phyloP scores from a whole-genome alignment of 1,140 invertebrate genomes.

The Lordiphosa mommai region DNA sequence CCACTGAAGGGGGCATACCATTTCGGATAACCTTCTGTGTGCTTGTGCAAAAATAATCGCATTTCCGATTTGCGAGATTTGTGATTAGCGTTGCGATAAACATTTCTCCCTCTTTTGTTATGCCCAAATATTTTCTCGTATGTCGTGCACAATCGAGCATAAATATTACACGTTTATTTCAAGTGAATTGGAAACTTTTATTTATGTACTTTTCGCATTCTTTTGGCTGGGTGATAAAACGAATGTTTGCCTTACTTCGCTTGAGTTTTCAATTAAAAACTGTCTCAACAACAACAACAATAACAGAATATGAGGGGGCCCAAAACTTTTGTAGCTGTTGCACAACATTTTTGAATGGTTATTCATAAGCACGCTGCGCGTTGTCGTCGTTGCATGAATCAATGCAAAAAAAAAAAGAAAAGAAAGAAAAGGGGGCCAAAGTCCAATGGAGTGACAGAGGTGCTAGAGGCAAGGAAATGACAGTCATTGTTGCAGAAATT shows the following conservation, averaged over 20 bases:
- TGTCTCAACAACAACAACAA: constrained; percentile 3
- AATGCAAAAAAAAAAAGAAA: constrained; percentile 34
- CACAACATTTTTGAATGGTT: constrained; percentile 54
- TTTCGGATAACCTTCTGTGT: constrained; percentile 23
- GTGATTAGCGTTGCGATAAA: constrained; percentile 70
- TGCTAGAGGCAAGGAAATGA: background rate
- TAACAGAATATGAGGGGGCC: constrained; percentile 1
- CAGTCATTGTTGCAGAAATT: constrained; percentile 48
- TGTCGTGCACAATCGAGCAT: constrained; percentile 40
- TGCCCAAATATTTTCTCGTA: constrained; percentile 12
- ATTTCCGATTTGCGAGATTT: constrained; percentile 68
- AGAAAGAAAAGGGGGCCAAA: constrained; percentile 17
- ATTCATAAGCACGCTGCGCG: constrained; percentile 53
- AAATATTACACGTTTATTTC: constrained; percentile 64
- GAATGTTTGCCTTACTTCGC: constrained; percentile 13
- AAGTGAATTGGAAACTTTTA: constrained; percentile 59
- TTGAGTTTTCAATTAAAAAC: constrained; percentile 69
- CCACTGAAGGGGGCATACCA: constrained; percentile 22
- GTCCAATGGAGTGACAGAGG: constrained; percentile 34
- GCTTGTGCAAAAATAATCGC: constrained; percentile 60
- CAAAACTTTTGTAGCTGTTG: constrained; percentile 5
- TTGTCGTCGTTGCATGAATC: constrained; percentile 44
- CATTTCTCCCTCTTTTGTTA: constrained; percentile 23
- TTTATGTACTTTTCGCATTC: constrained; percentile 36
- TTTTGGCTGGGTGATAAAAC: constrained; percentile 30